Conservation (phyloP, 2,888 invertebrate species). For the Heliconius charithonia region DNA sequence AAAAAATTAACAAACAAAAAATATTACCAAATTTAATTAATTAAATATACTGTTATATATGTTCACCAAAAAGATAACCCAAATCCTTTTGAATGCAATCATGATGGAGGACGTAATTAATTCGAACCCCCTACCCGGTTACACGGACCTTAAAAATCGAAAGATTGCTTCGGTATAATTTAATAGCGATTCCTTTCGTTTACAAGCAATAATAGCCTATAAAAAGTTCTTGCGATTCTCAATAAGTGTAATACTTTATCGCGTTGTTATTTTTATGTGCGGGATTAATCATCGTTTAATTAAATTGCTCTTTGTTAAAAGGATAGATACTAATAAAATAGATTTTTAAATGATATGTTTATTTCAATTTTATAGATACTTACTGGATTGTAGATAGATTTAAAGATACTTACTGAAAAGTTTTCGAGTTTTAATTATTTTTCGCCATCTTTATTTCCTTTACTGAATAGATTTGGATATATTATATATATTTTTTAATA, state of each 20-base stretch:
- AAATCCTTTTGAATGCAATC: constrained; percentile 36
- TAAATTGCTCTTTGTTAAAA: constrained; percentile 37
- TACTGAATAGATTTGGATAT: not conserved
- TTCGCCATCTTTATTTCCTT: not conserved
- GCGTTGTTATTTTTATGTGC: constrained; percentile 36
- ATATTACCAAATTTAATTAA: constrained; percentile 24
- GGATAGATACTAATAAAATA: constrained; percentile 23
- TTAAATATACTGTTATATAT: constrained; percentile 10
- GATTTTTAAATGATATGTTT: constrained; percentile 10
- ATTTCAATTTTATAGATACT: constrained; percentile 18
- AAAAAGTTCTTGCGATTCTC: constrained; percentile 40
- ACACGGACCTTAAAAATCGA: constrained; percentile 57
- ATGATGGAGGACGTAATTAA: constrained; percentile 59
- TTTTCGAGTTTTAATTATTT: not conserved
- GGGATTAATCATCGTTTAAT: constrained; percentile 40
- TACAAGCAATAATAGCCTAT: constrained; percentile 57
- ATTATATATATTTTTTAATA: too few species aligned
- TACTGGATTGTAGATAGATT: too few species aligned
- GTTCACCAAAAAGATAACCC: constrained; percentile 29
- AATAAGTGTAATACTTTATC: constrained; percentile 41
- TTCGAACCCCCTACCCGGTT: constrained; percentile 61
- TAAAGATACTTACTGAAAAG: not conserved
- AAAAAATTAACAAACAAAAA: not conserved
- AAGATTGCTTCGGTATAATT: constrained; percentile 63
- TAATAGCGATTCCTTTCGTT: constrained; percentile 64